Percentiles rank a stretch among this genome's conserved stretches.
Conservation (phyloP, 2,888 invertebrate species). For the Lochmaea crataegi region DNA sequence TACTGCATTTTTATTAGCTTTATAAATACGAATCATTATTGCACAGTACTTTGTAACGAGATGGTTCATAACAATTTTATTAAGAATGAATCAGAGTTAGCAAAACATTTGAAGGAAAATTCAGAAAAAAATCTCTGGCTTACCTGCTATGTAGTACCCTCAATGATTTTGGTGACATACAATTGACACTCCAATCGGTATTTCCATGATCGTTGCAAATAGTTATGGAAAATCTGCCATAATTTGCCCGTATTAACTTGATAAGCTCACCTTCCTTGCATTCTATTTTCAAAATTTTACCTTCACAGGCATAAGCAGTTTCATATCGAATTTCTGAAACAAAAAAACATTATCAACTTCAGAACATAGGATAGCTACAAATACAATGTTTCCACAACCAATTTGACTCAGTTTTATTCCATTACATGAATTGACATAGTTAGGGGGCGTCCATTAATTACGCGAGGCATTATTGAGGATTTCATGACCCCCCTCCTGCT, state of each 20-base stretch:
- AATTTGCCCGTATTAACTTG: conserved; percentile 92
- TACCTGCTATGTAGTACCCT: conserved; percentile 90
- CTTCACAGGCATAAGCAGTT: conserved; percentile 94
- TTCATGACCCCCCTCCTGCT: no score
- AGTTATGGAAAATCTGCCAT: conserved; percentile 93
- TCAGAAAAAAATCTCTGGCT: conserved; percentile 11
- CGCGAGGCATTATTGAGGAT: no score
- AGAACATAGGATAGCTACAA: no score
- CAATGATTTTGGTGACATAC: conserved; percentile 91
- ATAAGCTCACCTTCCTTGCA: conserved; percentile 91
- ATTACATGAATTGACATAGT: no score
- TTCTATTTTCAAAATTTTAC: conserved; percentile 87
- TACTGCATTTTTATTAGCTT: neutral
- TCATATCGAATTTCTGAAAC: conserved; percentile 76
- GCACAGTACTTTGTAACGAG: neutral
- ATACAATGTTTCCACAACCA: no score
- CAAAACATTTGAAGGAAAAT: neutral
- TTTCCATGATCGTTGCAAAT: conserved; percentile 96
- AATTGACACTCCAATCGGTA: conserved; percentile 97
- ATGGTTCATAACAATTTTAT: conserved; percentile 2
- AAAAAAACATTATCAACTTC: conserved; percentile 28
- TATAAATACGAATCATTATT: neutral
- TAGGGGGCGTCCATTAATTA: no score
- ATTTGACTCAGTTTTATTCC: no score
- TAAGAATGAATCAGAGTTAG: neutral